Conservation (phyloP, 2,113 vertebrate genomes). For the Machaerirhynchus nigripectus region DNA sequence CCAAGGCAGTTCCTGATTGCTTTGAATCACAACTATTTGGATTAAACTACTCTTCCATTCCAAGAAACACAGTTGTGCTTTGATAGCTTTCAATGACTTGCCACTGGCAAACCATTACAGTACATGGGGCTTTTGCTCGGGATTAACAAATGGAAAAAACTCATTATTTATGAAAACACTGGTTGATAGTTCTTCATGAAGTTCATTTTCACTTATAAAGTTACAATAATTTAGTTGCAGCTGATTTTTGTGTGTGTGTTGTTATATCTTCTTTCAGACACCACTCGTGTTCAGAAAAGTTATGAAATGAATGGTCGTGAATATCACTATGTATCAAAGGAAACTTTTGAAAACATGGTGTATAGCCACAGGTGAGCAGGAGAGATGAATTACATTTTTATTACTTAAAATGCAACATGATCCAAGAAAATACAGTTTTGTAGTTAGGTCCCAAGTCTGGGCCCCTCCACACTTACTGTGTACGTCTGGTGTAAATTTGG, state of each 20-base stretch:
- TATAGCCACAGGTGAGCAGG: slow-evolving; percentile 82
- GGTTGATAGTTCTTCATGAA: background rate
- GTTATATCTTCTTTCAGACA: slow-evolving; percentile 74
- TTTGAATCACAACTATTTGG: background rate
- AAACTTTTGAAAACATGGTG: slow-evolving; percentile 89
- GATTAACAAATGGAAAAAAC: background rate
- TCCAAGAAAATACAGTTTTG: background rate
- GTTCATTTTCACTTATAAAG: background rate
- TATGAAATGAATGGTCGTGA: slow-evolving; percentile 91
- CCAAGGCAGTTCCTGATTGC: background rate
- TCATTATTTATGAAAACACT: background rate
- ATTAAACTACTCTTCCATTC: background rate
- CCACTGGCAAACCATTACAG: background rate
- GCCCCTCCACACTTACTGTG: background rate
- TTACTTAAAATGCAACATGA: background rate
- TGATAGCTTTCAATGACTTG: background rate
- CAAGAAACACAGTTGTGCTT: background rate
- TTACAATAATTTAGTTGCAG: background rate
- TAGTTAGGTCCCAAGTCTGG: background rate
- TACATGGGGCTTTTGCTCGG: background rate
- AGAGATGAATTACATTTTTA: background rate
- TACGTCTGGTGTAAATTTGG: background rate
- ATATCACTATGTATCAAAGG: slow-evolving; percentile 89
- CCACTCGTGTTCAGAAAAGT: slow-evolving; percentile 85
- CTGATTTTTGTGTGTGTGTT: background rate